Evolutionary conservation across 2,888 invertebrate genomes (phyloP).

Genomic region (Orchestes rusci): DNA sequence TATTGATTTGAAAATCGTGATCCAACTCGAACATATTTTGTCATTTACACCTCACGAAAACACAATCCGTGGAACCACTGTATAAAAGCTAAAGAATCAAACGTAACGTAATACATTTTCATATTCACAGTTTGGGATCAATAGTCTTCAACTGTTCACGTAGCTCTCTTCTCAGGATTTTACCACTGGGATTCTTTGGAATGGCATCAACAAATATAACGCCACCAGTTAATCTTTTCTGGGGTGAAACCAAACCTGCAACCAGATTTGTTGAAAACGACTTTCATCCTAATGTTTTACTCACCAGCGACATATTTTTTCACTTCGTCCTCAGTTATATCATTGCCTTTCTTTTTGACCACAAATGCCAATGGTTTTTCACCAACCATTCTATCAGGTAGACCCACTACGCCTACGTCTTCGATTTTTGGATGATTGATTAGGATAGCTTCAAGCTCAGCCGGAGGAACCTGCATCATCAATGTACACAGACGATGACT

Average conservation of each 20-base stretch:
- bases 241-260: slow-evolving; percentile 58
- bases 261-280: background rate
- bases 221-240: slow-evolving; percentile 59
- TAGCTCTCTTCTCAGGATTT: slow-evolving; percentile 50
- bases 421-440: slow-evolving; percentile 63
- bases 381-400: slow-evolving; percentile 59
- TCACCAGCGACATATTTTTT: slow-evolving; percentile 5
- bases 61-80: too few relatives aligned
- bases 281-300: background rate
- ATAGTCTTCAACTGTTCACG: slow-evolving; percentile 9
- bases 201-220: slow-evolving; percentile 49
- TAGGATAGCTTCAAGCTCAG: slow-evolving; percentile 73
- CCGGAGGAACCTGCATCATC: slow-evolving; percentile 81
- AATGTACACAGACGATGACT: too few relatives aligned
- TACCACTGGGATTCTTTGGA: slow-evolving; percentile 55
- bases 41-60: too few relatives aligned
- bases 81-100: too few relatives aligned
- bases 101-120: background rate
- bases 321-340: slow-evolving; percentile 49
- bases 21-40: too few relatives aligned
- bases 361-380: slow-evolving; percentile 73
- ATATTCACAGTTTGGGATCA: too few relatives aligned
- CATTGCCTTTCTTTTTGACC: slow-evolving; percentile 38
- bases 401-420: slow-evolving; percentile 79
- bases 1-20: too few relatives aligned